A percentile compares a stretch with the other conserved stretches of the same genome.
Conservation (phyloP, 1,140 invertebrate genomes). For the Megathymus violae region DNA sequence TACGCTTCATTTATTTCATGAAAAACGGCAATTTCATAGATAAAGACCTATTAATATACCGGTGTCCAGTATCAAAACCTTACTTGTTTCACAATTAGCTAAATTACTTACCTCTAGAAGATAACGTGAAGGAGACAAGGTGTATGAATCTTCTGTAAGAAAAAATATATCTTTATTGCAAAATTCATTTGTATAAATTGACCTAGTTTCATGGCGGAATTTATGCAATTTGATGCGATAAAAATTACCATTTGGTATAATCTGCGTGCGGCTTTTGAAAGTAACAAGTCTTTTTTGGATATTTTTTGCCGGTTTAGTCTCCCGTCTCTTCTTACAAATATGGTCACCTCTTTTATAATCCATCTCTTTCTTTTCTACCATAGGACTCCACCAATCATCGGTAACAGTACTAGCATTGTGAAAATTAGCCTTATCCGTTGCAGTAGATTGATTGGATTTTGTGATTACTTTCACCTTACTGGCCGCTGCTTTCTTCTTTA, state of each 20-base stretch:
- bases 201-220: no score
- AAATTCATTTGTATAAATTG: no score
- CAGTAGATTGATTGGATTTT: slow-evolving; percentile 44
- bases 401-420: slow-evolving; percentile 49
- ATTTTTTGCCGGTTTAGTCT: slow-evolving; percentile 1
- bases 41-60: no score
- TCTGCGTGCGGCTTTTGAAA: slow-evolving; percentile 41
- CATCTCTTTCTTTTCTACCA: slow-evolving; percentile 48
- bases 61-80: no score
- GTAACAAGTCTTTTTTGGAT: slow-evolving; percentile 39
- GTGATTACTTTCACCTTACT: slow-evolving; percentile 63
- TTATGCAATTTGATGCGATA: no score
- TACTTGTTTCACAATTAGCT: no score
- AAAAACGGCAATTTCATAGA: no score
- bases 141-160: slow-evolving; percentile 11
- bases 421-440: slow-evolving; percentile 38
- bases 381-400: slow-evolving; percentile 63
- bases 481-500: not conserved
- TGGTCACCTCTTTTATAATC: not conserved
- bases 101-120: slow-evolving; percentile 42
- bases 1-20: no score
- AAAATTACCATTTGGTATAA: slow-evolving; percentile 43
- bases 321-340: not conserved
- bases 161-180: not conserved
- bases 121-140: slow-evolving; percentile 43